Evolutionary conservation across 2,888 invertebrate genomes (phyloP), one percentile per base, ranked within the genome.

Genomic region (Leucozona laternaria): DNA sequence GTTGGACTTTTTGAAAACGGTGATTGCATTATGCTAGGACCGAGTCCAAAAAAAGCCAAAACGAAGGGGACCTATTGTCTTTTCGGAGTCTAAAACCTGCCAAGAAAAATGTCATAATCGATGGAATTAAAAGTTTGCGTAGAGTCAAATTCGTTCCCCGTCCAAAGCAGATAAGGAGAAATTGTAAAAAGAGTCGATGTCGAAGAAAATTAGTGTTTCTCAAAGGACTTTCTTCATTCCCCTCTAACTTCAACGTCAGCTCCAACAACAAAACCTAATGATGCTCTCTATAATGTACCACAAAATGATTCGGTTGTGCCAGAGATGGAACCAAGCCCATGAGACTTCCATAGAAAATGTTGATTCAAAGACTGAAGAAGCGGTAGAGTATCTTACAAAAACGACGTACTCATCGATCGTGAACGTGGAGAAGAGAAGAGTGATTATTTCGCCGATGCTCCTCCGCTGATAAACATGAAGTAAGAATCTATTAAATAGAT

Each of bases 331-430:
- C n/a, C n/a, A n/a, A n/a, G n/a, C n/a, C n/a, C n/a, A n/a, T n/a
- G n/a, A n/a, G n/a, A n/a, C n/a, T n/a, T n/a, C n/a, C n/a, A n/a
- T n/a, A n/a, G n/a, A n/a, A n/a, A n/a, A n/a, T n/a, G n/a, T n/a
- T n/a, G n/a, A n/a, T n/a, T 10, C 68, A 31, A 91, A 91, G 90
- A 91, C 91, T 90, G 90, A 91, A 15, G 90, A 89, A 55, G 91
- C 91, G 76, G 90, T 91, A 6, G 92, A 92, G 68, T 92, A 92
- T 88, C 92, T 92, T 75, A 92, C 92, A 91, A 92, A 88, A 92
- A 91, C 79, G 92, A 93, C 88, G 90, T 91, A 45, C 88, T 89
- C 40, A 92, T 92, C 80, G 90, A 90, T 64, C 83, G 89, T n/a
- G 91, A 91, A 58, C 90, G 91, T 3, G 88, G n/a, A n/a, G n/a